Evolutionary conservation across 2,797 vertebrate species (phyloP).

Genomic region (Poeciliopsis infans): DNA sequence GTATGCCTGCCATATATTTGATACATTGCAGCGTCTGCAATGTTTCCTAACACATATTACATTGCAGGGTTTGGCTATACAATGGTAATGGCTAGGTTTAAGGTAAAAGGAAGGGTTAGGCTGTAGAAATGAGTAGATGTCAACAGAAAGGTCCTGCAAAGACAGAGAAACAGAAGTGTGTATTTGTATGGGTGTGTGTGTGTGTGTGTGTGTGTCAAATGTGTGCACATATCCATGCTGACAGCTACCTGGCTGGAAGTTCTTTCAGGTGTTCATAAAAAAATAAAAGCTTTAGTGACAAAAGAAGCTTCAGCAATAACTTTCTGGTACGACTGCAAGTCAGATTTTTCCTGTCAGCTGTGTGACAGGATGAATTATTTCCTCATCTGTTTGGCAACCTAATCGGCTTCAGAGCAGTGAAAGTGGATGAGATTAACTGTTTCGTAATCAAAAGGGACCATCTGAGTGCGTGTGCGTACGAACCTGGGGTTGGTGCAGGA

Average conservation of each 20-base stretch:
- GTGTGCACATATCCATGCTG: conserved; percentile 34
- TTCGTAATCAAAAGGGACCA: conserved; percentile 15
- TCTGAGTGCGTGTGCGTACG: conserved; percentile 61
- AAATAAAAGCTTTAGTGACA: conserved; percentile 38
- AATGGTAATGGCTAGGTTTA: no score
- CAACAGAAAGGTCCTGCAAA: no score
- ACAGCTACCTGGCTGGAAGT: conserved; percentile 66
- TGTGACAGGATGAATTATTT: conserved; percentile 52
- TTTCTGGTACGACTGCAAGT: conserved; percentile 48
- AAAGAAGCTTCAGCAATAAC: conserved; percentile 34
- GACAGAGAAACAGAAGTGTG: no score
- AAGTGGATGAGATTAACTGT: conserved; percentile 34
- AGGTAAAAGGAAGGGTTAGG: no score
- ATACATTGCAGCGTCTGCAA: no score
- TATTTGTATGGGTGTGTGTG: conserved; percentile 7
- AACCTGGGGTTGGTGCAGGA: conserved; percentile 92
- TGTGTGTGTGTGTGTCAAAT: conserved; percentile 11
- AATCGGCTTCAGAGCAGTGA: conserved; percentile 23
- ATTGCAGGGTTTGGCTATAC: no score
- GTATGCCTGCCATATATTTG: conserved; percentile 6
- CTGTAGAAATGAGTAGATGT: no score
- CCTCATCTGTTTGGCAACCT: conserved; percentile 45
- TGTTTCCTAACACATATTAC: no score
- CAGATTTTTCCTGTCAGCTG: conserved; percentile 28
- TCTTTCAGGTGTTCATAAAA: conserved; percentile 65